A percentile compares a stretch with the other conserved stretches of the same genome.
Evolutionary conservation across 2,888 invertebrate species (phyloP).

Genomic region (Isoperla grammatica): DNA sequence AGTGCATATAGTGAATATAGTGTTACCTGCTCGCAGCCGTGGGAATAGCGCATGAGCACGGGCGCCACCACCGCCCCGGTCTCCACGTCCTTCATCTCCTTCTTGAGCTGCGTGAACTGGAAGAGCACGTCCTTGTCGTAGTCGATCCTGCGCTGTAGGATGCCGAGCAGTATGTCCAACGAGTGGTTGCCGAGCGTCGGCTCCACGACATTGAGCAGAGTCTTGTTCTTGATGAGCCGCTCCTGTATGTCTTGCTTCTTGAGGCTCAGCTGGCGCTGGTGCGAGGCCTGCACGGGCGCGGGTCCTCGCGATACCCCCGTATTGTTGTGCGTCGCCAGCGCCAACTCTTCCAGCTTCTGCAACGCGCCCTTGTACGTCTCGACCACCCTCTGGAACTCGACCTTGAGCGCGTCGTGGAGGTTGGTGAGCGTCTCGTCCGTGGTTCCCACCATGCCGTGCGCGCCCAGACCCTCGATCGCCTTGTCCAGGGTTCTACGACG

Average conservation of each 20-base stretch:
- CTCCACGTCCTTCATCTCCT: conserved; percentile 52
- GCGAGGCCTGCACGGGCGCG: conserved; percentile 79
- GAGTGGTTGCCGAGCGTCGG: conserved; percentile 77
- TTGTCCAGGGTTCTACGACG: conserved; percentile 70
- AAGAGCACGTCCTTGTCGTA: conserved; percentile 84
- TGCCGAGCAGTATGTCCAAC: conserved; percentile 66
- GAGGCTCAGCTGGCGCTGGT: conserved; percentile 80
- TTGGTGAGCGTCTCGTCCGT: conserved; percentile 55
- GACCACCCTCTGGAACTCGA: conserved; percentile 41
- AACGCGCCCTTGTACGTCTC: conserved; percentile 54
- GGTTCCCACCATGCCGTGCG: conserved; percentile 71
- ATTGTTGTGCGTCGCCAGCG: conserved; percentile 45
- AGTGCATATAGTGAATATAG: background rate
- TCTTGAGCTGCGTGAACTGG: conserved; percentile 54
- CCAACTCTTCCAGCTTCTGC: conserved; percentile 74
- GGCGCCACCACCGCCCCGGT: conserved; percentile 57
- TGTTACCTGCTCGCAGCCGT: conserved; percentile 50
- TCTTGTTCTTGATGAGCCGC: conserved; percentile 86
- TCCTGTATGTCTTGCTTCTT: conserved; percentile 83
- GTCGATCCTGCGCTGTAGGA: conserved; percentile 73
- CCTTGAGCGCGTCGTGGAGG: conserved; percentile 72
- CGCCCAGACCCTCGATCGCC: conserved; percentile 82
- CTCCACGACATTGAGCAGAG: conserved; percentile 61
- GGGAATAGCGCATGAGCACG: conserved; percentile 47
- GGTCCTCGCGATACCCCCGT: conserved; percentile 52